Evolutionary conservation across 2,888 invertebrate genomes (phyloP).

Genomic region (Meghimatium bilineatum): DNA sequence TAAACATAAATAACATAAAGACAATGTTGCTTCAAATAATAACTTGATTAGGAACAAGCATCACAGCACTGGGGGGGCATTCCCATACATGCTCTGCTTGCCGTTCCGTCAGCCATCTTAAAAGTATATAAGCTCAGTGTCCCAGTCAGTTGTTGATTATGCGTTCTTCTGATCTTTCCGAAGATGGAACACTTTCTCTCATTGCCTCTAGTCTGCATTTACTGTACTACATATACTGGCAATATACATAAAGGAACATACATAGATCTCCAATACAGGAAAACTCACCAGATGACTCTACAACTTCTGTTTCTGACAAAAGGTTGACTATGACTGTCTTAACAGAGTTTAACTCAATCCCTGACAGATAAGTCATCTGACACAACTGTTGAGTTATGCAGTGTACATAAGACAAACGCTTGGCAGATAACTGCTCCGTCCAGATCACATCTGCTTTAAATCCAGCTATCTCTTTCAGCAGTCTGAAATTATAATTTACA

Average conservation of each 20-base stretch:
- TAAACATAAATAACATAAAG: no score
- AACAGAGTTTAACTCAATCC: conserved; percentile 59
- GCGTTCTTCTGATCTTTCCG: no score
- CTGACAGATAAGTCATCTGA: conserved; percentile 69
- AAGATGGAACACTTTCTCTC: no score
- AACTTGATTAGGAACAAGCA: no score
- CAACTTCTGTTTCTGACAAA: conserved; percentile 73
- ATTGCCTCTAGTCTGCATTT: no score
- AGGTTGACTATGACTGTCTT: conserved; percentile 70
- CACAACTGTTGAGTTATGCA: conserved; percentile 81
- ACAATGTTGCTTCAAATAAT: no score
- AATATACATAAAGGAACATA: neutral
- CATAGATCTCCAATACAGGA: neutral
- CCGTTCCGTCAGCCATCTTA: no score
- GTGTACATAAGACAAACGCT: conserved; percentile 82
- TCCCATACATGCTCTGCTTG: no score
- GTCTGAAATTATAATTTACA: conserved; percentile 76
- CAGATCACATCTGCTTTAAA: conserved; percentile 78
- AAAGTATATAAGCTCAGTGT: no score
- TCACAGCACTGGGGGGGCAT: no score
- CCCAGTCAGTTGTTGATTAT: no score
- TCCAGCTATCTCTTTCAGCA: conserved; percentile 82
- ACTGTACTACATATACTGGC: no score
- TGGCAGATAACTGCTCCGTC: conserved; percentile 79
- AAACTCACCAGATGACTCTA: conserved; percentile 68